Evolutionary conservation across 1,140 invertebrate species (phyloP).

Genomic region (Zaprionus nigranus): DNA sequence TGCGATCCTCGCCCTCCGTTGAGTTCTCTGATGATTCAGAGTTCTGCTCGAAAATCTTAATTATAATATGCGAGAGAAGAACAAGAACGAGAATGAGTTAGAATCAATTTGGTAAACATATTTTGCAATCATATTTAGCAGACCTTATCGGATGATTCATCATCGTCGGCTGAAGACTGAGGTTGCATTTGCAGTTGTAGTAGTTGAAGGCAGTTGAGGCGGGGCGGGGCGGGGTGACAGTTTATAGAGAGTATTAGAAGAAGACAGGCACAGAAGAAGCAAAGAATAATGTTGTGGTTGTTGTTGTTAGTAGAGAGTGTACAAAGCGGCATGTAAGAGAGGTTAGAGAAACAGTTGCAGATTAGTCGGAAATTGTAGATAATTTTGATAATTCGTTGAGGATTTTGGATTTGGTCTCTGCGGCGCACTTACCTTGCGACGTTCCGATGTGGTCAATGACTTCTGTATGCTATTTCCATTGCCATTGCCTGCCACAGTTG

Average conservation of each 20-base stretch:
- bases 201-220: slow-evolving; percentile 31
- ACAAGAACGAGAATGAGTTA: not conserved
- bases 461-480: slow-evolving; percentile 85
- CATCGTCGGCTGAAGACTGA: slow-evolving; percentile 83
- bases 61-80: not conserved
- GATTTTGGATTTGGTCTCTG: not conserved
- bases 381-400: not conserved
- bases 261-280: slow-evolving; percentile 32
- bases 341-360: slow-evolving; percentile 26
- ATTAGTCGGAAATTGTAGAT: slow-evolving; percentile 21
- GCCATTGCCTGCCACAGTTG: slow-evolving; percentile 42
- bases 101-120: not conserved
- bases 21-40: slow-evolving; percentile 83
- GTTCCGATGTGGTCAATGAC: slow-evolving; percentile 90
- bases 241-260: slow-evolving; percentile 33
- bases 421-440: slow-evolving; percentile 85
- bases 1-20: slow-evolving; percentile 79
- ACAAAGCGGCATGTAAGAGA: slow-evolving; percentile 59
- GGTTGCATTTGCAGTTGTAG: slow-evolving; percentile 33
- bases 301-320: slow-evolving; percentile 28
- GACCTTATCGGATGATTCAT: slow-evolving; percentile 83
- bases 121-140: slow-evolving; percentile 44
- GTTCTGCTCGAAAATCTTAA: slow-evolving; percentile 82
- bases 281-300: slow-evolving; percentile 44
- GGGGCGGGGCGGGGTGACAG: slow-evolving; percentile 34